Evolutionary conservation across 2,113 vertebrate genomes (phyloP).

Genomic region (Neomonachus schauinslandi): DNA sequence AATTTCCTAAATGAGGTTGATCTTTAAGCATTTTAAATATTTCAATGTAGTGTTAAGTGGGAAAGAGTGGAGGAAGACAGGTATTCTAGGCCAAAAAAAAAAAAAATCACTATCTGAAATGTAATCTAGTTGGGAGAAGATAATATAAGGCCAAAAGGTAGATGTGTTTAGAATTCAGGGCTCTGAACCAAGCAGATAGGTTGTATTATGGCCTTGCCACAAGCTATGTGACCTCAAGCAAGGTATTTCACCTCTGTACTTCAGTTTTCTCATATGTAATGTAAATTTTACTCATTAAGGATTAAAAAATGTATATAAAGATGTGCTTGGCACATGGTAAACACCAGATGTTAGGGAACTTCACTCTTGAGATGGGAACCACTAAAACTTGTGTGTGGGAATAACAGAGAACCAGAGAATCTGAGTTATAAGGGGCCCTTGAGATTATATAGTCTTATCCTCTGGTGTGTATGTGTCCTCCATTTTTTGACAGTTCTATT

Average conservation of each 20-base stretch:
- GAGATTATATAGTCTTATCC: not conserved
- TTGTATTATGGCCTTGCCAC: not conserved
- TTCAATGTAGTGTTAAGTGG: not conserved
- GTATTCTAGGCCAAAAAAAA: not conserved
- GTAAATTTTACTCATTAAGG: not conserved
- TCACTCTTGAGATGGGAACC: not conserved
- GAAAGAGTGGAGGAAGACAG: not conserved
- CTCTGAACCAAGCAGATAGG: not conserved
- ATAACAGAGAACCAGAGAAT: constrained; percentile 1
- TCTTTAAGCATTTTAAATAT: constrained; percentile 44
- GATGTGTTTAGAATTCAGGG: not conserved
- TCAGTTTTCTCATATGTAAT: not conserved
- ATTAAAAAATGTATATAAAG: not conserved
- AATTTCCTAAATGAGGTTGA: not conserved
- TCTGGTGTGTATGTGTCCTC: not conserved
- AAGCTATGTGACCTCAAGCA: not conserved
- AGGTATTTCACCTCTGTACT: not conserved
- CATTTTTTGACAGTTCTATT: not conserved
- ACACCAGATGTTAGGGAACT: not conserved
- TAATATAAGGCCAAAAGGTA: not conserved
- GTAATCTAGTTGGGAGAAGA: not conserved
- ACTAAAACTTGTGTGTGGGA: not conserved
- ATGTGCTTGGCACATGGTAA: not conserved
- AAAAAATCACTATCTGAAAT: not conserved
- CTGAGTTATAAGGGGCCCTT: not conserved